Conservation (phyloP, 2,888 invertebrate species). For the Gortyna flavago region DNA sequence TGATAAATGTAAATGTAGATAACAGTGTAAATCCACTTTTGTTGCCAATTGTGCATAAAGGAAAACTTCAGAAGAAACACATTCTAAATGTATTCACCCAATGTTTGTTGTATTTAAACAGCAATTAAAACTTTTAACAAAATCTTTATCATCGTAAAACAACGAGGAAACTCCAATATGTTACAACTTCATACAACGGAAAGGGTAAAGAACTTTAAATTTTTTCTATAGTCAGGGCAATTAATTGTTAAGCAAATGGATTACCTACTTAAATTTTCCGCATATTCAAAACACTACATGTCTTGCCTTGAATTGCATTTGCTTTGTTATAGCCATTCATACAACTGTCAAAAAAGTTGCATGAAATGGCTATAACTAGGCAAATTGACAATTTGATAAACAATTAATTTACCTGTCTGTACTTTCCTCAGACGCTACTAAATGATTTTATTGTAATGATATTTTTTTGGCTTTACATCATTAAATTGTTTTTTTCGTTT, state of each 20-base stretch:
- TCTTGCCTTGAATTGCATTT: too few relatives aligned
- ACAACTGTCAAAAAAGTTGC: too few relatives aligned
- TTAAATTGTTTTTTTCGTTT: neutral
- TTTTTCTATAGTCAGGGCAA: neutral
- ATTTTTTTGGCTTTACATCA: neutral
- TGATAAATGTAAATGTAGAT: neutral
- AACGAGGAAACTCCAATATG: slow-evolving; percentile 35
- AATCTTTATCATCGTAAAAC: slow-evolving; percentile 24
- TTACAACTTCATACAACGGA: slow-evolving; percentile 27
- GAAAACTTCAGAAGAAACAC: neutral
- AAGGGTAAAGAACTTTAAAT: slow-evolving; percentile 32
- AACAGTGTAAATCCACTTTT: neutral
- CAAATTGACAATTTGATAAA: neutral
- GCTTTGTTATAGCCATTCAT: too few relatives aligned
- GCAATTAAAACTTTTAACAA: slow-evolving; percentile 53
- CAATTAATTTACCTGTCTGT: neutral
- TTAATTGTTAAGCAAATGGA: neutral
- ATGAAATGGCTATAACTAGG: neutral
- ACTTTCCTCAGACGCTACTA: slow-evolving; percentile 6
- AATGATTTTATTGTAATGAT: slow-evolving; percentile 22
- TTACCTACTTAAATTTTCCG: neutral
- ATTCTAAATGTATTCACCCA: slow-evolving; percentile 18
- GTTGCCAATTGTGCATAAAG: neutral
- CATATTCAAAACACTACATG: neutral
- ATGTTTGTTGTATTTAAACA: slow-evolving; percentile 29